Evolutionary conservation across 2,113 vertebrate genomes (phyloP).

Genomic region (Epinephelus cyanopodus): DNA sequence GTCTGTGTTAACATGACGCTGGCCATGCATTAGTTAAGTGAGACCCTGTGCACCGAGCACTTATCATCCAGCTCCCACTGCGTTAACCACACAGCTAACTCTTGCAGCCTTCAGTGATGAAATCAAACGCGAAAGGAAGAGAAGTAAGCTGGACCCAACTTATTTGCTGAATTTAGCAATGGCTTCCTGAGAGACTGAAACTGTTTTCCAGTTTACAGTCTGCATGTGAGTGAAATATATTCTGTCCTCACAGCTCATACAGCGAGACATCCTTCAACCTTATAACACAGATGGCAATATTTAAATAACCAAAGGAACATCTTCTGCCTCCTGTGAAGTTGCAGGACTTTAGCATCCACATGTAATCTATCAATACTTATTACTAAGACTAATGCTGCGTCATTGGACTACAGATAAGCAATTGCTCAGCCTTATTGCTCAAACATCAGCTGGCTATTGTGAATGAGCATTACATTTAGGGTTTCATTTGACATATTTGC

Average conservation of each 20-base stretch:
- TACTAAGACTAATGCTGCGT: not conserved
- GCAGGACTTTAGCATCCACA: not conserved
- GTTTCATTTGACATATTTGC: slow-evolving; percentile 36
- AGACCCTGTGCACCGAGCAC: not conserved
- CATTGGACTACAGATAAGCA: not conserved
- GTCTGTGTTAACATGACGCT: slow-evolving; percentile 9
- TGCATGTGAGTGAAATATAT: slow-evolving; percentile 12
- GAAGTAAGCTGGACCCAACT: not conserved
- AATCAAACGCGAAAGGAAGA: slow-evolving; percentile 19
- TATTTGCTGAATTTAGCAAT: slow-evolving; percentile 11
- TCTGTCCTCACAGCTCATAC: not conserved
- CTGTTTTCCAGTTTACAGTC: slow-evolving; percentile 9
- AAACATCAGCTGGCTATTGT: not conserved
- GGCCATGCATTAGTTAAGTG: slow-evolving; percentile 10
- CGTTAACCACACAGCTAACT: slow-evolving; percentile 15
- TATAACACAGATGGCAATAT: not conserved
- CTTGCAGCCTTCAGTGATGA: not conserved
- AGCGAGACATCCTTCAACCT: slow-evolving; percentile 1
- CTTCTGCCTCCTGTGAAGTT: not conserved
- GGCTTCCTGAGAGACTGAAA: slow-evolving; percentile 5
- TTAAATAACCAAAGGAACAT: not conserved
- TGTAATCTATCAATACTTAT: not conserved
- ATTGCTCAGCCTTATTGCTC: not conserved
- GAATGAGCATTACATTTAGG: slow-evolving; percentile 9
- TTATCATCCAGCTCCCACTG: slow-evolving; percentile 10